phyloP scores from a whole-genome alignment of 1,140 invertebrate species.

The Microplitis demolitor region DNA sequence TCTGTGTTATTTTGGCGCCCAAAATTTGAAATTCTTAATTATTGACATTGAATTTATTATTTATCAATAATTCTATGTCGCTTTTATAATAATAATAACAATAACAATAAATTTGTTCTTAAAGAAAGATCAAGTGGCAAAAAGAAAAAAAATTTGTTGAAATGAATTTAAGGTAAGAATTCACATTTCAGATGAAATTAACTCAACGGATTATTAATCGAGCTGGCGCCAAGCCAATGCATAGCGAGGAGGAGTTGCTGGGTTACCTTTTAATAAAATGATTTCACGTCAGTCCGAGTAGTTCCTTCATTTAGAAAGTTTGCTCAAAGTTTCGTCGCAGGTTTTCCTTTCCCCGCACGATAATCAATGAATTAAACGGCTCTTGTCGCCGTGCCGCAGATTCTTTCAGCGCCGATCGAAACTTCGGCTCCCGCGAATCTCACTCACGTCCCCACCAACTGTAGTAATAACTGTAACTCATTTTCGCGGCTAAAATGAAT shows the following conservation, averaged over 20 bases:
- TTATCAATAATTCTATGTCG: too few relatives aligned
- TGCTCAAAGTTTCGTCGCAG: not conserved
- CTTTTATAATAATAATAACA: too few relatives aligned
- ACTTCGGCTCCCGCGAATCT: too few relatives aligned
- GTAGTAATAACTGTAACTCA: too few relatives aligned
- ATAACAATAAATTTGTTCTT: too few relatives aligned
- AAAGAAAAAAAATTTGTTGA: not conserved
- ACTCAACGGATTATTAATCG: slow-evolving; percentile 7
- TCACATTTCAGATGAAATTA: not conserved
- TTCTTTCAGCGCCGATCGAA: not conserved
- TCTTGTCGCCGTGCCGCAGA: not conserved
- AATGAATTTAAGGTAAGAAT: not conserved
- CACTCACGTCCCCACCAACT: too few relatives aligned
- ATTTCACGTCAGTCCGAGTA: not conserved
- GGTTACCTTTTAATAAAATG: not conserved
- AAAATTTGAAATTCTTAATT: too few relatives aligned
- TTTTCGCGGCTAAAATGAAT: too few relatives aligned
- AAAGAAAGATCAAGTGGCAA: not conserved
- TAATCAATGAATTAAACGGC: slow-evolving; percentile 7
- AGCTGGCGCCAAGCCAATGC: not conserved
- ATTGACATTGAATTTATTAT: too few relatives aligned
- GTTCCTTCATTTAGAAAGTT: slow-evolving; percentile 7
- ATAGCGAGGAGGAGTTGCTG: too few relatives aligned
- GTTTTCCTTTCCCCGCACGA: not conserved
- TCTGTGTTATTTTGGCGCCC: too few relatives aligned